These are phyloP conservation scores for Drosophila lowei DNA, from an alignment of 1,140 invertebrate species.

Conservation along the genomic window DNA sequence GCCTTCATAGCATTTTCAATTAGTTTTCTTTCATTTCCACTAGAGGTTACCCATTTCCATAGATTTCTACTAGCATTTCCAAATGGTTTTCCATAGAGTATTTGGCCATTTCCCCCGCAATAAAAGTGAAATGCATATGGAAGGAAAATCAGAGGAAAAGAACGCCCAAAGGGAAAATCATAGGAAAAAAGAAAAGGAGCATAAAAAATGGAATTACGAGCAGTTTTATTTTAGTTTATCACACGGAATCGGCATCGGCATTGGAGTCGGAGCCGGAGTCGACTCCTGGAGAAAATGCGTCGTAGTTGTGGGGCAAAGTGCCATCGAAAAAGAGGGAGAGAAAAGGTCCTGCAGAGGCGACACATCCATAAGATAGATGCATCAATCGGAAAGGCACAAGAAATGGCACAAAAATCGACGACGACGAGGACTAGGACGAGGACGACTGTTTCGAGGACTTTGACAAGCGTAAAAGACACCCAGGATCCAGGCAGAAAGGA, in stretches of 20 bases:
- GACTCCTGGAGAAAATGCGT: slow-evolving; percentile 48
- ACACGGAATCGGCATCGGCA: slow-evolving; percentile 44
- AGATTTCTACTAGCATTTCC: too few species aligned
- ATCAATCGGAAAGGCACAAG: slow-evolving; percentile 72
- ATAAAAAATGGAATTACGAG: slow-evolving; percentile 60
- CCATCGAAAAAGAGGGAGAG: slow-evolving; percentile 20
- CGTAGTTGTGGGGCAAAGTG: slow-evolving; percentile 54
- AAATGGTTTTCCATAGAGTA: too few species aligned
- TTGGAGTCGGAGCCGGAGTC: slow-evolving; percentile 46
- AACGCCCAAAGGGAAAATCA: slow-evolving; percentile 41
- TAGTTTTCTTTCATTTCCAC: too few species aligned
- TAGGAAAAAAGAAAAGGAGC: neutral
- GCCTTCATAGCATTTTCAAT: too few species aligned
- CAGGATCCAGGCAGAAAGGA: slow-evolving; percentile 46
- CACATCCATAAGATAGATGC: slow-evolving; percentile 66
- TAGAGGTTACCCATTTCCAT: too few species aligned
- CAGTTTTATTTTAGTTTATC: slow-evolving; percentile 80
- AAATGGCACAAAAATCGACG: slow-evolving; percentile 61
- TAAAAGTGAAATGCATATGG: slow-evolving; percentile 54
- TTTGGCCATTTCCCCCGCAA: slow-evolving; percentile 11
- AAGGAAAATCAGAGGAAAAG: slow-evolving; percentile 35
- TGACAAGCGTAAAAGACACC: slow-evolving; percentile 73
- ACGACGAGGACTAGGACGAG: slow-evolving; percentile 16
- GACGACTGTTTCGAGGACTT: slow-evolving; percentile 53
- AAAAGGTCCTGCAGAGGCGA: slow-evolving; percentile 29